A percentile compares a stretch with the other conserved stretches of the same genome.
Evolutionary conservation across 2,113 vertebrate species (phyloP).

Genomic region (Aldabrachelys gigantea): DNA sequence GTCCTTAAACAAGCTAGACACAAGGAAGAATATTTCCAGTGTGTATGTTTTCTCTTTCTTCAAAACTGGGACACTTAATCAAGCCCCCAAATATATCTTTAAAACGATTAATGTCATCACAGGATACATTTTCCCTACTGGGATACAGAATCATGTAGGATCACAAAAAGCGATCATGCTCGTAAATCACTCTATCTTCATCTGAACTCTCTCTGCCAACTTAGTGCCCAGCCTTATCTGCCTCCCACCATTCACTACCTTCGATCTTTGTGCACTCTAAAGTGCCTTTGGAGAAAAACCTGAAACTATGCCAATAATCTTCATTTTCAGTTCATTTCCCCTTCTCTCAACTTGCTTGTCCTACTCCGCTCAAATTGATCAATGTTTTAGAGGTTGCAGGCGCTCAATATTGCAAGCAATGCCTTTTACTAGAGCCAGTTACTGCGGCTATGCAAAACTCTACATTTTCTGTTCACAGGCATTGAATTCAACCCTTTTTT

Average conservation of each 20-base stretch:
- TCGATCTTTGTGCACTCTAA: not conserved
- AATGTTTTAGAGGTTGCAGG: not conserved
- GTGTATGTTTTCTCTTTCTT: not conserved
- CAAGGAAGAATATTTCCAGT: not conserved
- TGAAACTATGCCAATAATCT: not conserved
- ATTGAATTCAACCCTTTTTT: rapidly evolving
- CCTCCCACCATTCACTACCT: not conserved
- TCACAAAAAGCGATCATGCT: not conserved
- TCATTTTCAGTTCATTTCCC: not conserved
- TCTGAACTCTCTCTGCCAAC: not conserved
- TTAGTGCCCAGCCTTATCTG: not conserved
- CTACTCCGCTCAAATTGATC: not conserved
- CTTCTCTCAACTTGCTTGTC: not conserved
- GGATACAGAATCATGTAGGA: not conserved
- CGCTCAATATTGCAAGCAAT: not conserved
- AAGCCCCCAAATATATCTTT: not conserved
- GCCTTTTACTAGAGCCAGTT: not conserved
- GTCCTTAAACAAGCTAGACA: not conserved
- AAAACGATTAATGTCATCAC: not conserved
- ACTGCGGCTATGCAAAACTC: not conserved
- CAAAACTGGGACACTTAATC: not conserved
- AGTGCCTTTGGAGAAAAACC: not conserved
- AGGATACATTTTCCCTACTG: not conserved
- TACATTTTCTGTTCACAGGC: not conserved
- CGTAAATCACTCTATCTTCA: not conserved